Evolutionary conservation across 1,140 invertebrate genomes (phyloP).

Genomic region (Drosophila santomea): DNA sequence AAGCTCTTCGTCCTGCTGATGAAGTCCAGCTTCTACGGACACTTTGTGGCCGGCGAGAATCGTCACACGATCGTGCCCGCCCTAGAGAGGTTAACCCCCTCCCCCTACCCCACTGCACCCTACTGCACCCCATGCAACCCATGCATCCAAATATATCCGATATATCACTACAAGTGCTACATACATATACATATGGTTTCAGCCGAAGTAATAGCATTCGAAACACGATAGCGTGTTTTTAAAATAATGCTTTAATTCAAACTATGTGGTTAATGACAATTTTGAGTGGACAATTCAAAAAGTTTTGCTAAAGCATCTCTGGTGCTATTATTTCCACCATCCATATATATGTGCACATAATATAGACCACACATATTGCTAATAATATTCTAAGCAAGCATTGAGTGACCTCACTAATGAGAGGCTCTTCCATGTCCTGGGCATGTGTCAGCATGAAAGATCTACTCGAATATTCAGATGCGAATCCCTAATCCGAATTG

Average conservation of each 20-base stretch:
- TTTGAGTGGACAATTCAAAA: background rate
- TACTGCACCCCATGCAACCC: conserved; percentile 20
- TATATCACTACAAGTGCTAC: conserved; percentile 5
- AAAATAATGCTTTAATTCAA: too few relatives aligned
- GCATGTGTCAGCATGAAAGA: conserved; percentile 39
- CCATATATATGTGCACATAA: background rate
- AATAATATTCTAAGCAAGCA: conserved; percentile 3
- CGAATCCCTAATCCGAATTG: background rate
- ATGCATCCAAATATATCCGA: conserved; percentile 15
- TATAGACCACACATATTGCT: conserved; percentile 2
- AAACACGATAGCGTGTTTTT: too few relatives aligned
- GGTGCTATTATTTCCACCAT: background rate
- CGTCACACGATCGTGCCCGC: conserved; percentile 94
- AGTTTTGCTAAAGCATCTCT: too few relatives aligned
- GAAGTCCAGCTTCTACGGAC: conserved; percentile 98
- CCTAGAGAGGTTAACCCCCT: conserved; percentile 87
- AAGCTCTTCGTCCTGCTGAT: conserved; percentile 94
- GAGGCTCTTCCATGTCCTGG: background rate
- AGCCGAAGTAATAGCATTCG: background rate
- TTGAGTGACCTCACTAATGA: too few relatives aligned
- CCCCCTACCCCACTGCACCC: conserved; percentile 4
- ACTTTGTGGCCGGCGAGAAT: conserved; percentile 98
- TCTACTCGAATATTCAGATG: conserved; percentile 2
- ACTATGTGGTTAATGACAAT: too few relatives aligned
- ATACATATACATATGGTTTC: background rate